phyloP scores from a whole-genome alignment of 2,797 vertebrate genomes.

The Pelodytes ibericus region DNA sequence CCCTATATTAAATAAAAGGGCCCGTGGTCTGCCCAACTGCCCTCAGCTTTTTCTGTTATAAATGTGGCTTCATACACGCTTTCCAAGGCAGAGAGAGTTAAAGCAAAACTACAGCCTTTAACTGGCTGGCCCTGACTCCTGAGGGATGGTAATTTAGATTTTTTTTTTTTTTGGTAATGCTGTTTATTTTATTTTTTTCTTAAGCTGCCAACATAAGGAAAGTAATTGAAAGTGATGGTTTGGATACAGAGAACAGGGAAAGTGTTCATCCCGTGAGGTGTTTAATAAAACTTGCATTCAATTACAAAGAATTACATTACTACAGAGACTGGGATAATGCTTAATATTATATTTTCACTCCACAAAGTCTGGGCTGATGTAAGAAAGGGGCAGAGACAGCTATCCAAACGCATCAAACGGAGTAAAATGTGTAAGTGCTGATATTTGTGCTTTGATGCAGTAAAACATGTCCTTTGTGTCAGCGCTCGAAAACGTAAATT shows the following conservation, averaged over 20 bases:
- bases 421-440: conserved; percentile 6
- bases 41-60: too few relatives aligned
- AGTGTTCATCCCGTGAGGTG: conserved; percentile 57
- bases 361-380: conserved; percentile 48
- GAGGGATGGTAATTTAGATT: conserved; percentile 48
- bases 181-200: conserved; percentile 56
- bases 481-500: too few relatives aligned
- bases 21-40: too few relatives aligned
- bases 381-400: conserved; percentile 46
- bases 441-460: conserved; percentile 31
- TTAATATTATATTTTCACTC: conserved; percentile 55
- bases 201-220: conserved; percentile 56
- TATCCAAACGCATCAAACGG: conserved; percentile 42
- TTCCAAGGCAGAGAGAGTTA: conserved; percentile 37
- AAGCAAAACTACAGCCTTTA: conserved; percentile 24
- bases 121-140: conserved; percentile 32
- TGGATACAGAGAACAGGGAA: conserved; percentile 56
- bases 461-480: conserved; percentile 23
- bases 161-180: conserved; percentile 54
- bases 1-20: too few relatives aligned
- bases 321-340: conserved; percentile 54
- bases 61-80: too few relatives aligned
- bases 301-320: conserved; percentile 58
- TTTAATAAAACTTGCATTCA: conserved; percentile 57
- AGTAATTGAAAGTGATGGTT: conserved; percentile 57